Conservation (phyloP, 2,888 invertebrate genomes). For the Himalopsyche tibetana region DNA sequence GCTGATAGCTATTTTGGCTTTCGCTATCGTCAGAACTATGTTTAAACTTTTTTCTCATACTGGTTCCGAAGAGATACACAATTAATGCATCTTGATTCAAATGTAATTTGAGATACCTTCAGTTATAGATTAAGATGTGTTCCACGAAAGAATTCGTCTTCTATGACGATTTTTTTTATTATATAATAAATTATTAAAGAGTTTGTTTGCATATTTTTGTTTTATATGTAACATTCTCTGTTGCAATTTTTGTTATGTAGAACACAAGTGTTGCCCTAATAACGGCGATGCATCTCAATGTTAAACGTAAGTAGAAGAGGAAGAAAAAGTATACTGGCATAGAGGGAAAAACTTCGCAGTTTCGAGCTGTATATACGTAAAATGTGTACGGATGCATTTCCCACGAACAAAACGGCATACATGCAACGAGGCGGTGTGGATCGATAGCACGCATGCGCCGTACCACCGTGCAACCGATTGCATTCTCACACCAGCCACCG, state of each 20-base stretch:
- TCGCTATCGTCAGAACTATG: too few species aligned
- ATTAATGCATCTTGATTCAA: too few species aligned
- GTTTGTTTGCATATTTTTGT: too few species aligned
- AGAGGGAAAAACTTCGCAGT: constrained; percentile 6
- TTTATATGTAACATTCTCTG: too few species aligned
- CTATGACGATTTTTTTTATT: too few species aligned
- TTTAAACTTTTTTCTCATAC: too few species aligned
- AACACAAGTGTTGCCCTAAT: neutral
- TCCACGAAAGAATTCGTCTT: too few species aligned
- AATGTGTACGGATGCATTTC: constrained; percentile 15
- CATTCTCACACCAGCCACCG: constrained; percentile 12
- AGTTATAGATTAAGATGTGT: too few species aligned
- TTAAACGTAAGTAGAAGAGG: constrained; percentile 19
- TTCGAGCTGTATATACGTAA: neutral
- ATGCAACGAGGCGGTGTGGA: constrained; percentile 68
- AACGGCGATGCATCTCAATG: constrained; percentile 8
- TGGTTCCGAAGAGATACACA: too few species aligned
- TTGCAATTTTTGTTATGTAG: neutral
- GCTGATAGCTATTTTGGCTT: too few species aligned
- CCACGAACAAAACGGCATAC: constrained; percentile 8
- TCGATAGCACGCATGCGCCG: constrained; percentile 76
- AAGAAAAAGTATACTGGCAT: neutral
- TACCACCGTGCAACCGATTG: constrained; percentile 64
- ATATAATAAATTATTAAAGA: too few species aligned
- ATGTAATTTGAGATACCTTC: too few species aligned